Base-by-base conservation (phyloP, 1,140 invertebrate species). In the Zaprionus lachaisei region DNA sequence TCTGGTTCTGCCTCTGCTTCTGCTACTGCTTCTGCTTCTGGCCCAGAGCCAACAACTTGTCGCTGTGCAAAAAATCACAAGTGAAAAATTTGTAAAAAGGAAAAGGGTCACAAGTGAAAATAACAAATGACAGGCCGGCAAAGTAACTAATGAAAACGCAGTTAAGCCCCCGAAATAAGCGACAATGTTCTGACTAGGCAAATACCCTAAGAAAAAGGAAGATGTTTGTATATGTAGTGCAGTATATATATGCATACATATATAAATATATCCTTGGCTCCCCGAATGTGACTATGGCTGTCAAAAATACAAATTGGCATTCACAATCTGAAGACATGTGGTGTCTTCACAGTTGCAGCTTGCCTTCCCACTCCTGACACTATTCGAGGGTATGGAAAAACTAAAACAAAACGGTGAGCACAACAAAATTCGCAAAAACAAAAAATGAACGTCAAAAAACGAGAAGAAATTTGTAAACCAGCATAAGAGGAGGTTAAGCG, bases 81-180 rank as follows among this genome's bases (percentile, higher is more conserved):
- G 65, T 38, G 34, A 54, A 41, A 49, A 57, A 57, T 17, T 60
- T 51, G 60, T 58, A 31, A 74, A 71, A 79, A 44, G 11, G 51
- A 56, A 55, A 83, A 68, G 41, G 68, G 58, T 62, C 61, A 51
- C 64, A 54, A 69, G 65, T 70, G 47, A 49, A 76, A 83, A 66
- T 72, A 72, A 69, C 65, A 63, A 81, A 81, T 75, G 63, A 34
- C 69, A 60, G 57, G 17, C 55, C 24, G 51, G 44, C 77, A 56
- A 58, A 57, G 57, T 63, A 70, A 64, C 58, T 70, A 81, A 68
- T 51, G 57, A 80, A 75, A 76, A 56, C 31, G 41, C 51, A 58
- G 54, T 38, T 54, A 47, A 44, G 47, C 22, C 20, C 20, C 17
- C 20, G 2, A 22, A 38, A 24, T 11, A 55, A 26, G 5, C 22